Evolutionary conservation across 2,797 vertebrate species (phyloP).

Genomic region (Oreochromis mossambicus): DNA sequence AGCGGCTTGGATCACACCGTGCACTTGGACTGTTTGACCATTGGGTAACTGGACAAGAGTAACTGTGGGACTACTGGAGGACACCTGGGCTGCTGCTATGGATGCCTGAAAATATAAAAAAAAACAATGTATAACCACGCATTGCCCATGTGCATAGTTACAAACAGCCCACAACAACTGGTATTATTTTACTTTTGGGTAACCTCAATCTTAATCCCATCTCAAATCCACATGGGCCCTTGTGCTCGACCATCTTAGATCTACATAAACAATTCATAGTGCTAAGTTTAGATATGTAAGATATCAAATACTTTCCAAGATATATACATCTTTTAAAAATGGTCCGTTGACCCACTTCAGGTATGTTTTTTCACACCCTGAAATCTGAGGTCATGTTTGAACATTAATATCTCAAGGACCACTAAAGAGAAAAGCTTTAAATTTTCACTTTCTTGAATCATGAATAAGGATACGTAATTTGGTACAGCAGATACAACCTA

Average conservation of each 20-base stretch:
- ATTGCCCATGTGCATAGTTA: neutral
- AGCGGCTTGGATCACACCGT: slow-evolving; percentile 97
- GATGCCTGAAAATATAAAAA: slow-evolving; percentile 78
- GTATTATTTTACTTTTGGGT: neutral
- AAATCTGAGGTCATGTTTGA: neutral
- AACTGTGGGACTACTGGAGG: slow-evolving; percentile 87
- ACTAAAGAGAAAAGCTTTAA: neutral
- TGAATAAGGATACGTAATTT: neutral
- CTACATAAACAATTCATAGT: neutral
- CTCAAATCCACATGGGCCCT: neutral
- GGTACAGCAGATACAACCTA: neutral
- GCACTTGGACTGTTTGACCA: slow-evolving; percentile 97
- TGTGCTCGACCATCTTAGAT: neutral
- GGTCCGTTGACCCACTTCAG: neutral
- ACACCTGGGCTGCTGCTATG: slow-evolving; percentile 87
- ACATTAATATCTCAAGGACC: neutral
- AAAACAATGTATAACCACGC: neutral
- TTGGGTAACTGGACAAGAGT: slow-evolving; percentile 97
- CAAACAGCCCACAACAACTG: neutral
- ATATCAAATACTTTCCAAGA: neutral
- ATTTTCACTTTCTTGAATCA: neutral
- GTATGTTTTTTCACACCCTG: neutral
- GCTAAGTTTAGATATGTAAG: neutral
- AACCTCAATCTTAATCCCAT: neutral
- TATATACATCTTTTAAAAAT: neutral